A percentile compares a stretch with the other conserved stretches of the same genome.
phyloP scores from a whole-genome alignment of 2,888 invertebrate genomes.

The Portevinia maculata region DNA sequence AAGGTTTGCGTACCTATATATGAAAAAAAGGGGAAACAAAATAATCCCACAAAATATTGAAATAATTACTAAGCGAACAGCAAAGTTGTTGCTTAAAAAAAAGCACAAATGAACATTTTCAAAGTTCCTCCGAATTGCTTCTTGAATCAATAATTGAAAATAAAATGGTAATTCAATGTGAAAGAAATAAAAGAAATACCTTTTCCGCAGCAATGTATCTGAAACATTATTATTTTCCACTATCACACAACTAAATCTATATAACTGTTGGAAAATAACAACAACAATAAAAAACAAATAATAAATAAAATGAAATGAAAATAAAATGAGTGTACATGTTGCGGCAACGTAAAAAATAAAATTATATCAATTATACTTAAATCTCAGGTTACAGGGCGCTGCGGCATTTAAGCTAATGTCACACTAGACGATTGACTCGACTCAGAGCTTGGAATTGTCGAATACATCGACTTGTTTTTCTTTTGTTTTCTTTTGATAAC shows the following conservation, averaged over 20 bases:
- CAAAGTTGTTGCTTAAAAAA: too few relatives aligned
- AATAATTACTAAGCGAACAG: too few relatives aligned
- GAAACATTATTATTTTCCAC: not conserved
- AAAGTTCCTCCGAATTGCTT: too few relatives aligned
- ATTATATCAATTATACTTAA: constrained; percentile 18
- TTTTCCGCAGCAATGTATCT: not conserved
- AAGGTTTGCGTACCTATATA: too few relatives aligned
- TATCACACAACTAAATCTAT: constrained; percentile 21
- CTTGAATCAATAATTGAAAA: too few relatives aligned
- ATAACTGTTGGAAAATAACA: not conserved
- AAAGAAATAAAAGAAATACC: not conserved
- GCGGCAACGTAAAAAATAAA: constrained; percentile 18
- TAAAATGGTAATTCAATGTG: not conserved
- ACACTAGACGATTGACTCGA: constrained; percentile 75
- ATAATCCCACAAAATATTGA: too few relatives aligned
- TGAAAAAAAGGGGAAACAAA: too few relatives aligned
- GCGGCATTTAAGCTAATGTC: constrained; percentile 51
- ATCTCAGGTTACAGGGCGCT: constrained; percentile 64
- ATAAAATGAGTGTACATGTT: constrained; percentile 29
- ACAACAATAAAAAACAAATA: not conserved
- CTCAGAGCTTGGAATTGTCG: constrained; percentile 79
- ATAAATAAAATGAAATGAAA: constrained; percentile 24
- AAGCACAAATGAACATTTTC: too few relatives aligned
- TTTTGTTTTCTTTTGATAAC: constrained; percentile 51
- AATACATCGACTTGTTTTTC: constrained; percentile 76